Evolutionary conservation across 2,888 invertebrate genomes (phyloP), one percentile per base, ranked within the genome.

Genomic region (Clepsis dumicolana): DNA sequence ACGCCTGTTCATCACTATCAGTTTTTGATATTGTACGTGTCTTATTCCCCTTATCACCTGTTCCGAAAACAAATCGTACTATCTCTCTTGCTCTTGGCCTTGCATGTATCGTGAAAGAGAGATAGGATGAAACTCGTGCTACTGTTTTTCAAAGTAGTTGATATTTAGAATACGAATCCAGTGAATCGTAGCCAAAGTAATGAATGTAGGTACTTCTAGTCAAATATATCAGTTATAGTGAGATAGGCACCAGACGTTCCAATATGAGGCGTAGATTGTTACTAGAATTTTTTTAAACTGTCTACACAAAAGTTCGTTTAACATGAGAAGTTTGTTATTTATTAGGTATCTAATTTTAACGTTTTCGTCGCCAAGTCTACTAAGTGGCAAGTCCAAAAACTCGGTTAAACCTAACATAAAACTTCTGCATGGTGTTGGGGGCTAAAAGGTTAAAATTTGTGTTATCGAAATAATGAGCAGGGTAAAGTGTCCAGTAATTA

Each of bases 181-280:
- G 53, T 64, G 35, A 65, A 50, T 59, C 18, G 38, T 67, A 67
- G 59, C 62, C 66, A 66, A 67, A 67, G 44, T 67, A 75, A 74
- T 63, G 24, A 38, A 63, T 32, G 29, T 82, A 83, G 77, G 71
- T 77, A 80, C 70, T 77, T 83, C 84, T 86, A 86, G 87, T 87
- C 86, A 80, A 80, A 74, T 72, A 76, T 80, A 80, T 77, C 77
- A 79, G 75, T 78, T 71, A 74, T 83, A 83, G 83, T 73, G 72
- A 75, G 74, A 75, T 73, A 81, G 77, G 75, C 74, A 77, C 80
- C 60, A 76, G 79, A 71, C 65, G 71, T 74, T 83, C 81, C 82
- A 82, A 77, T 71, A 75, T 74, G 29, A 7, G 53, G 27, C 14
- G 24, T 65, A 65, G 52, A 18, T 18, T 21, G 24, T 24, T 29